Evolutionary conservation across 2,113 vertebrate species (phyloP).

Genomic region (Semicossyphus pulcher): DNA sequence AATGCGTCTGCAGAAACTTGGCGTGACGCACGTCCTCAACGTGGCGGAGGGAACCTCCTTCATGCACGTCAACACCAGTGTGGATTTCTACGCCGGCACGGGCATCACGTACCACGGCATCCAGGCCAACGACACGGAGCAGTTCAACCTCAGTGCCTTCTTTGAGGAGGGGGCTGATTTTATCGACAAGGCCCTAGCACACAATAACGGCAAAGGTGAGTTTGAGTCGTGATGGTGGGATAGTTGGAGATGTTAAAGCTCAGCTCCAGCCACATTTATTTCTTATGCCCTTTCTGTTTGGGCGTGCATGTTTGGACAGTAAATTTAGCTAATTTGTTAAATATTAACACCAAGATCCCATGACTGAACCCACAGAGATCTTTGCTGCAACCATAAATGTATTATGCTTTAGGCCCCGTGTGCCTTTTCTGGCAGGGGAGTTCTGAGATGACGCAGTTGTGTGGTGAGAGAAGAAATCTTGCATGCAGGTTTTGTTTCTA

Average conservation of each 20-base stretch:
- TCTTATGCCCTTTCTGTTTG: background rate
- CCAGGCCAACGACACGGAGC: slow-evolving; percentile 92
- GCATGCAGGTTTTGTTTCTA: too few species aligned
- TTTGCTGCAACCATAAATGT: too few species aligned
- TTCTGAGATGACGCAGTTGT: too few species aligned
- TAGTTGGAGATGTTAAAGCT: background rate
- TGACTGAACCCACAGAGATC: too few species aligned
- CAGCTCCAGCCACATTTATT: background rate
- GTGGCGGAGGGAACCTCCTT: slow-evolving; percentile 97
- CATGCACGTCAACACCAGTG: slow-evolving; percentile 98
- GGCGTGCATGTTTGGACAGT: background rate
- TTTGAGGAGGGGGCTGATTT: slow-evolving; percentile 97
- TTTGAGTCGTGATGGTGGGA: background rate
- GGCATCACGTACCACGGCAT: slow-evolving; percentile 96
- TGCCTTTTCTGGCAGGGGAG: too few species aligned
- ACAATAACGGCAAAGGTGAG: slow-evolving; percentile 92
- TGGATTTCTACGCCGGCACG: slow-evolving; percentile 93
- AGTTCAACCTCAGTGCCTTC: slow-evolving; percentile 95
- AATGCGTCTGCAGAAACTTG: slow-evolving; percentile 89
- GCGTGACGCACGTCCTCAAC: slow-evolving; percentile 96
- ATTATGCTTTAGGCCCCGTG: too few species aligned
- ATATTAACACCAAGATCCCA: too few species aligned
- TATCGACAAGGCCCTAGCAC: slow-evolving; percentile 93
- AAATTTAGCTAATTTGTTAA: too few species aligned
- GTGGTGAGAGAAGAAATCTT: too few species aligned